Percentiles rank a stretch among this genome's conserved stretches.
Evolutionary conservation across 1,140 invertebrate genomes (phyloP).

Genomic region (Palaemon carinicauda): DNA sequence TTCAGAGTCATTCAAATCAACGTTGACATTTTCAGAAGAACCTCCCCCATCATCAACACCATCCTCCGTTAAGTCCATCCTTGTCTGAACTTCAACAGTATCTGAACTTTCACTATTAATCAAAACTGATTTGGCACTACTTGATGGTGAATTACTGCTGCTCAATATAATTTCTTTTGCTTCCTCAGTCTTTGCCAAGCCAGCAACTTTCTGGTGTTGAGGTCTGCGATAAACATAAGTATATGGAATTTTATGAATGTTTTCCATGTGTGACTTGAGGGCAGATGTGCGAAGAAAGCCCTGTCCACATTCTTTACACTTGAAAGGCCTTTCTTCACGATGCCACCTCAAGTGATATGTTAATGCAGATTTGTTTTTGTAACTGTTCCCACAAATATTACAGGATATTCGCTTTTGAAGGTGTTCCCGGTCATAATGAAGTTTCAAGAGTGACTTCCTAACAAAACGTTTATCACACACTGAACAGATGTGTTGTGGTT

Average conservation of each 20-base stretch:
- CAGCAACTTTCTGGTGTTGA: constrained; percentile 20
- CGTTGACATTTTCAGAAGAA: neutral
- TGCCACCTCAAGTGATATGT: constrained; percentile 61
- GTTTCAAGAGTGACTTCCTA: constrained; percentile 13
- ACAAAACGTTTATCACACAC: constrained; percentile 34
- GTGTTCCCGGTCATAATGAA: constrained; percentile 38
- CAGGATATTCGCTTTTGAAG: constrained; percentile 68
- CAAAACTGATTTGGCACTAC: too few relatives aligned
- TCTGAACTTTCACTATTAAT: too few relatives aligned
- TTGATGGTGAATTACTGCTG: too few relatives aligned
- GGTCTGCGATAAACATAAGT: constrained; percentile 36
- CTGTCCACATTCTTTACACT: constrained; percentile 55
- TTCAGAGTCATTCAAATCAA: constrained; percentile 10
- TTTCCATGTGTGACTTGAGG: constrained; percentile 44
- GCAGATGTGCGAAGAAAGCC: constrained; percentile 41
- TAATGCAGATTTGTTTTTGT: constrained; percentile 64
- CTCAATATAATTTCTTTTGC: neutral
- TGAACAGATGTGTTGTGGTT: neutral
- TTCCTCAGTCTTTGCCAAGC: neutral
- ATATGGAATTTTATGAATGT: constrained; percentile 29
- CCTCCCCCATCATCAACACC: neutral
- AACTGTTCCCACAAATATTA: constrained; percentile 67
- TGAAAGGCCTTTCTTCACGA: constrained; percentile 58
- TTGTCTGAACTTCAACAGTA: neutral
- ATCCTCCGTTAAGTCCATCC: constrained; percentile 15